These are phyloP conservation scores for Dicrostonyx torquatus DNA, from an alignment of 2,797 vertebrate species.

Conservation along the genomic window DNA sequence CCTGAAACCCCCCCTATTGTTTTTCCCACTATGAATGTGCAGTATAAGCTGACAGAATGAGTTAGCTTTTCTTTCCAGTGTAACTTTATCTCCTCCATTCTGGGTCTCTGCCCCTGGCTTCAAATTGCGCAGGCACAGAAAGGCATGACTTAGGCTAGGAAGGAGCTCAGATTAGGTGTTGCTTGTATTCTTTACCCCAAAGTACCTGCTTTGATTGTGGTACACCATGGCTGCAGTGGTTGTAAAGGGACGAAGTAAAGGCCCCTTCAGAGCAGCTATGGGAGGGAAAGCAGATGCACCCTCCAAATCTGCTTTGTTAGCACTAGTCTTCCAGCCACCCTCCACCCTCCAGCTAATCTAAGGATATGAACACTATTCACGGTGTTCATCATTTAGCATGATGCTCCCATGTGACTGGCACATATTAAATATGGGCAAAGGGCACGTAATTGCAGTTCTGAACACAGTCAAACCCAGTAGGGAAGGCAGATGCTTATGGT, in stretches of 20 bases:
- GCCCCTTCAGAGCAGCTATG: neutral
- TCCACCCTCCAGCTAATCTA: neutral
- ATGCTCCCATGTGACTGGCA: neutral
- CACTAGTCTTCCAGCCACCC: neutral
- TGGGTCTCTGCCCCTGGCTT: neutral
- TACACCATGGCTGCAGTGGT: no score
- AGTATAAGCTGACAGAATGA: slow-evolving; percentile 15
- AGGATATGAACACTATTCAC: neutral
- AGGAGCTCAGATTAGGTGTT: neutral
- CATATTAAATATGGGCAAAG: neutral
- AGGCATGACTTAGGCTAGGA: neutral
- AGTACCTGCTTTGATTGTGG: neutral
- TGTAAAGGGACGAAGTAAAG: neutral
- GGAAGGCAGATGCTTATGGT: neutral
- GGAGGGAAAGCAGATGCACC: neutral
- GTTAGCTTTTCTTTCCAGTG: slow-evolving; percentile 21
- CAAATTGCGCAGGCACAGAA: neutral
- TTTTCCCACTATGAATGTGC: neutral
- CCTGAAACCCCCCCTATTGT: slow-evolving; percentile 28
- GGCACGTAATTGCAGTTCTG: neutral
- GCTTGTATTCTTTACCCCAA: neutral
- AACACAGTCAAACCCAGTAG: neutral
- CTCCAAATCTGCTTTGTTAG: neutral
- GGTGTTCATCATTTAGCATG: neutral
- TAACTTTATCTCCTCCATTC: neutral